Evolutionary conservation across 1,140 invertebrate genomes (phyloP), one percentile per base, ranked within the genome.

Genomic region (Maniola jurtina): DNA sequence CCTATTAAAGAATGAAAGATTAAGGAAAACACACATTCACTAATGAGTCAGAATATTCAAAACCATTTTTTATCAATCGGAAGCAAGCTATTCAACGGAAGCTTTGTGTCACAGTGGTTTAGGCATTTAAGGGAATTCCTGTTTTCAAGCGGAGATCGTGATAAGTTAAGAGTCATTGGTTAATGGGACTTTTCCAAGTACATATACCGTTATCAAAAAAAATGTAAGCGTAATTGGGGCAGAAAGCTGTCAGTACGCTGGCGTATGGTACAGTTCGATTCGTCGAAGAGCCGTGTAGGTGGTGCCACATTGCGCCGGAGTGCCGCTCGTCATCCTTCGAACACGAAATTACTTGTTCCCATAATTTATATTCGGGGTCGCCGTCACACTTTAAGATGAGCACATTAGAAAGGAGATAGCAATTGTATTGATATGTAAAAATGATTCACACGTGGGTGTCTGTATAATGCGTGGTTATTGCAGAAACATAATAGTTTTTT

Each of bases 281-380:
- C 84, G 74, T 60, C 79, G 88, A 90, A 88, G 64, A 67, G 62
- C 67, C 71, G 84, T 80, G 88, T 90, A 80, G 86, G 88, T 76
- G 85, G 78, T 72, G 71, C 70, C 66, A 80, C 79, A 83, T 80
- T 82, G 68, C 66, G 33, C 5, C 25, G 13, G 54, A 11, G 54
- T 0, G 10, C 54, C 77, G 68, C 72, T 77, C 75, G 75, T 78
- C 81, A 88, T 90, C 80, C 81, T 88, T 85, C 84, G 77, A 84
- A 86, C 80, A 88, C 77, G 72, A 89, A 86, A 86, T 86, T 87
- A 72, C 81, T 82, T 80, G 84, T 84, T 88, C 84, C 81, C 81
- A 88, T 88, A 84, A 86, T 87, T 89, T 84, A 73, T 80, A 86
- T 88, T 90, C 83, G 81, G 77, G 86, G 88, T 84, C 83, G 76